Evolutionary conservation across 1,140 invertebrate species (phyloP).

Genomic region (Neoseiulus cucumeris): DNA sequence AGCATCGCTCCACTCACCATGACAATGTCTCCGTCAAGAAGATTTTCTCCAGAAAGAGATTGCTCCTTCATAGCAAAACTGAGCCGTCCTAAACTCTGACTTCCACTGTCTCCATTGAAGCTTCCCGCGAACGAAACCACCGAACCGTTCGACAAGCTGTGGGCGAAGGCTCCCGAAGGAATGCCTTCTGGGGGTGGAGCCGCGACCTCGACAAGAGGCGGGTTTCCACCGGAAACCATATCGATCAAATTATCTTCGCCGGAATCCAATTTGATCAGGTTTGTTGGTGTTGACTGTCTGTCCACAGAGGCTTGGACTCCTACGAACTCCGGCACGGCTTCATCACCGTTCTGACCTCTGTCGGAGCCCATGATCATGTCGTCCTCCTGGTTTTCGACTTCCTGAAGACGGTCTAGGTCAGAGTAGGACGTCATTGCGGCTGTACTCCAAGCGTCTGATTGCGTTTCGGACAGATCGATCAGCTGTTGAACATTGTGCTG

Average conservation of each 20-base stretch:
- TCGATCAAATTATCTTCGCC: background rate
- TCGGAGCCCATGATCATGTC: background rate
- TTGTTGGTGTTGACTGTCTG: slow-evolving; percentile 14
- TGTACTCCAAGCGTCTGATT: slow-evolving; percentile 90
- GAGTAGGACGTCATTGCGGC: slow-evolving; percentile 87
- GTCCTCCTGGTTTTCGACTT: slow-evolving; percentile 54
- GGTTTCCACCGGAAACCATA: background rate
- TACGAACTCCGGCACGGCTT: slow-evolving; percentile 25
- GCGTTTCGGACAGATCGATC: slow-evolving; percentile 61
- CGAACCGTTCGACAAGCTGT: slow-evolving; percentile 6
- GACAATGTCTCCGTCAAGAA: background rate
- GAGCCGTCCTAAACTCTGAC: slow-evolving; percentile 20
- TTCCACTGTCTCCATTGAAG: slow-evolving; percentile 13
- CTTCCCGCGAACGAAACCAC: slow-evolving; percentile 3
- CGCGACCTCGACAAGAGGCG: background rate
- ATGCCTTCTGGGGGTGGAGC: background rate
- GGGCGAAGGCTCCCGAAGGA: background rate
- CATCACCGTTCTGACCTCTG: background rate
- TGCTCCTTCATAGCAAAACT: slow-evolving; percentile 19
- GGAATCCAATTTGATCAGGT: slow-evolving; percentile 12
- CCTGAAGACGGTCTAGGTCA: slow-evolving; percentile 53
- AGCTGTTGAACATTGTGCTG: slow-evolving; percentile 13
- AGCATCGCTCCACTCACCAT: too few relatives aligned
- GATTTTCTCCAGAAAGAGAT: background rate
- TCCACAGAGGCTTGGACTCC: slow-evolving; percentile 15